These are phyloP conservation scores for Sebastes flavidus DNA, from an alignment of 2,797 vertebrate genomes.

Conservation along the genomic window DNA sequence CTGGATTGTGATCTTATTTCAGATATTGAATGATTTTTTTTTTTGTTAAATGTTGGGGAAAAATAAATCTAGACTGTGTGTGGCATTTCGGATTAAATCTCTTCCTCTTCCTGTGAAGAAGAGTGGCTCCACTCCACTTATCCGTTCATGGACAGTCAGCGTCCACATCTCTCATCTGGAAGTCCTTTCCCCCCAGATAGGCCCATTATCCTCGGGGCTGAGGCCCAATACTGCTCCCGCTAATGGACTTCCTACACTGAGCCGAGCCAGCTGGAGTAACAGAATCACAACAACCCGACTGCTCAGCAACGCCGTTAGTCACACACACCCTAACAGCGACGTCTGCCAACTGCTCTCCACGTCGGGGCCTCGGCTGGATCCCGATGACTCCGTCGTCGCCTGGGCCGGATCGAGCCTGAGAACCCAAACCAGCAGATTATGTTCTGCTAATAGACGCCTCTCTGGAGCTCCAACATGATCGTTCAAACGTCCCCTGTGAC, in stretches of 20 bases:
- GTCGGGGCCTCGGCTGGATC: conserved; percentile 4
- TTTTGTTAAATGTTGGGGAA: not conserved
- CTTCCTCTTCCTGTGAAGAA: not conserved
- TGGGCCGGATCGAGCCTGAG: conserved; percentile 34
- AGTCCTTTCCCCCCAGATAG: conserved; percentile 12
- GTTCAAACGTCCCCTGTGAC: not conserved
- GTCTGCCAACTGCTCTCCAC: conserved; percentile 42
- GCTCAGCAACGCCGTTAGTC: conserved; percentile 52
- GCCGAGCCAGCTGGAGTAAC: conserved; percentile 58
- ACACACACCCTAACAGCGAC: not conserved
- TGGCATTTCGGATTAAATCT: not conserved
- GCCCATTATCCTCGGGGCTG: conserved; percentile 15
- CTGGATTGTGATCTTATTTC: not conserved
- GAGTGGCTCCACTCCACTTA: not conserved
- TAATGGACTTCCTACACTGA: conserved; percentile 57
- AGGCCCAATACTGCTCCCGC: conserved; percentile 21
- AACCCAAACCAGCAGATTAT: conserved; percentile 11
- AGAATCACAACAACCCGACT: conserved; percentile 53
- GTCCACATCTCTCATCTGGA: conserved; percentile 30
- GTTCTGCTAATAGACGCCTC: conserved; percentile 3
- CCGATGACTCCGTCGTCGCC: not conserved
- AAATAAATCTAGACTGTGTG: rapidly evolving
- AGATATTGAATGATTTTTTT: not conserved
- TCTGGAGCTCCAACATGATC: not conserved
- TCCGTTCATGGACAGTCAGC: not conserved